Conservation (phyloP, 2,888 invertebrate species). For the Drosophila maculinotata region DNA sequence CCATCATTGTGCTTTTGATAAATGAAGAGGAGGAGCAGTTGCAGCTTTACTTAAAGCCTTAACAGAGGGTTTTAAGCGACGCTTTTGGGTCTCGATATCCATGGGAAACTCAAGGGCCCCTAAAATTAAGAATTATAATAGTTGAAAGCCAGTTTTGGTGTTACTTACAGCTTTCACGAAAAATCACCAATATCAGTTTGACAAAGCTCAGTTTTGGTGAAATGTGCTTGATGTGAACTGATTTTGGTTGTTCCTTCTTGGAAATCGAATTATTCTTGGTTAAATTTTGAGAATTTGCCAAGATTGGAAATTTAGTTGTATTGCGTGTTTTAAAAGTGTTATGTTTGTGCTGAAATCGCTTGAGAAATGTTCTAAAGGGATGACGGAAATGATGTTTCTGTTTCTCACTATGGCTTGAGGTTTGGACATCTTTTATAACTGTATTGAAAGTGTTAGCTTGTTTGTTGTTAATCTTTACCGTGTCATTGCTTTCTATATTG, state of each 20-base stretch:
- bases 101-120: too few relatives aligned
- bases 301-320: too few relatives aligned
- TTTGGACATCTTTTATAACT: background rate
- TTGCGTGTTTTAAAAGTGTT: background rate
- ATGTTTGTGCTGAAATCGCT: background rate
- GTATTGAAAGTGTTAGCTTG: too few relatives aligned
- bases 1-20: constrained; percentile 34
- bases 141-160: accelerated
- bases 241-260: background rate
- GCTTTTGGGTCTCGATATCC: too few relatives aligned
- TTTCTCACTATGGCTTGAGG: too few relatives aligned
- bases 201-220: constrained; percentile 23
- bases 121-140: background rate
- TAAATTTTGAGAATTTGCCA: background rate
- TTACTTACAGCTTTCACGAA: constrained; percentile 5
- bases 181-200: too few relatives aligned
- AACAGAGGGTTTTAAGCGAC: too few relatives aligned
- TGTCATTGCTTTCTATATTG: background rate
- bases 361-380: background rate
- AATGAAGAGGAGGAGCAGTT: background rate
- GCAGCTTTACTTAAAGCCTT: background rate
- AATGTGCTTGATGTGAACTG: background rate
- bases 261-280: background rate
- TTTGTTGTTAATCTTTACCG: background rate
- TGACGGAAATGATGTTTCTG: too few relatives aligned